Conservation (phyloP, 2,113 vertebrate species). For the Protomyctophum bolini region DNA sequence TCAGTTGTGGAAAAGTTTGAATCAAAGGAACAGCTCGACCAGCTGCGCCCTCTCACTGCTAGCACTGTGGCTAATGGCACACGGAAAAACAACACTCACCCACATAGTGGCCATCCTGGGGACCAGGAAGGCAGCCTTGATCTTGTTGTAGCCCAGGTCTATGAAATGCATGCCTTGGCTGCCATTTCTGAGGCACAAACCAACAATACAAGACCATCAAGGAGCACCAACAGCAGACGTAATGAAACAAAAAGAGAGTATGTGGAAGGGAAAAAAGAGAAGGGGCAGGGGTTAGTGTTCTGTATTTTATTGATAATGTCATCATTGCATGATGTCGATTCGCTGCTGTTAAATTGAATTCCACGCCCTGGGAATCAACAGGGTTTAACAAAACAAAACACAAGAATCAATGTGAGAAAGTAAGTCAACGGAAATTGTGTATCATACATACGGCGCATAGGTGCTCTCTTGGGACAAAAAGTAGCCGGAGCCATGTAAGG, state of each 20-base stretch:
- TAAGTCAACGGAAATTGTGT: neutral
- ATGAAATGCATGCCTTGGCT: constrained; percentile 91
- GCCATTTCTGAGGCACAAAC: constrained; percentile 71
- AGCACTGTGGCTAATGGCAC: too few species aligned
- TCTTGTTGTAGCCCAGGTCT: constrained; percentile 84
- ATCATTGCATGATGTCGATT: too few species aligned
- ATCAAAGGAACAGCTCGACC: too few species aligned
- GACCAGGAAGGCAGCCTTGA: constrained; percentile 83
- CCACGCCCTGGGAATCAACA: too few species aligned
- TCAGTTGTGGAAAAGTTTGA: too few species aligned
- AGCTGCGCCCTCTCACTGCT: too few species aligned
- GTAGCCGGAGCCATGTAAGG: constrained; percentile 85
- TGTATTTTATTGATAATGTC: neutral
- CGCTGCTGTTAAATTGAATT: too few species aligned
- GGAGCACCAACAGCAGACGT: neutral
- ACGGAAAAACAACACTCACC: constrained; percentile 78
- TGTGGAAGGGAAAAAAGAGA: neutral
- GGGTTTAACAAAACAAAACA: too few species aligned
- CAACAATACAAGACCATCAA: neutral
- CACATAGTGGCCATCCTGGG: constrained; percentile 87
- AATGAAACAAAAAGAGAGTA: neutral
- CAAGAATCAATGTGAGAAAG: too few species aligned
- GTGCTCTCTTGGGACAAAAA: constrained; percentile 87
- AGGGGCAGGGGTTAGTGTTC: neutral
- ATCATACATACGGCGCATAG: constrained; percentile 83